Conservation (phyloP, 2,888 invertebrate species). For the Philaethria dido region DNA sequence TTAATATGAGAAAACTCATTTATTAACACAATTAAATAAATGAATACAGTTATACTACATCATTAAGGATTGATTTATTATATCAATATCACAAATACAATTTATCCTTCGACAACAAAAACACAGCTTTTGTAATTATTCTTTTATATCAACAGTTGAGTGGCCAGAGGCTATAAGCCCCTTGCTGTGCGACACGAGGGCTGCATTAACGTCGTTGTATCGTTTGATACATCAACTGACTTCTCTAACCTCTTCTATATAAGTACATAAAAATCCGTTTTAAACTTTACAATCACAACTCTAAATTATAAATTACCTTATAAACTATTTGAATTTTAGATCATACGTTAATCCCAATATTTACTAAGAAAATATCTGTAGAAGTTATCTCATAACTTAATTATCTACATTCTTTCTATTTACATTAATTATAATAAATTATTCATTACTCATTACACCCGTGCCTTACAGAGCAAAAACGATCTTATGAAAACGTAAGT, state of each 20-base stretch:
- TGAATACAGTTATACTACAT: not conserved
- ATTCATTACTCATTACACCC: no score
- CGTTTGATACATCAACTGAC: constrained; percentile 20
- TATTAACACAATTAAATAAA: not conserved
- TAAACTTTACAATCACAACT: constrained; percentile 1
- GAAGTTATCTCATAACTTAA: no score
- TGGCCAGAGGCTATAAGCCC: constrained; percentile 68
- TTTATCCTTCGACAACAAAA: constrained; percentile 29
- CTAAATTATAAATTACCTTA: not conserved
- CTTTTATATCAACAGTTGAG: constrained; percentile 66
- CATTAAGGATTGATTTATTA: constrained; percentile 28
- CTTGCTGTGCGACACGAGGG: constrained; percentile 67
- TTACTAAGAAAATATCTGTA: no score
- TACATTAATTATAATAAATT: no score
- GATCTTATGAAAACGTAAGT: no score
- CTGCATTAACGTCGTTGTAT: constrained; percentile 37
- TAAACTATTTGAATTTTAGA: no score
- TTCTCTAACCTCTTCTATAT: constrained; percentile 25
- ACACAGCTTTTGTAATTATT: constrained; percentile 55
- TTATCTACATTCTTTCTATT: no score
- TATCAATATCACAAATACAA: constrained; percentile 27
- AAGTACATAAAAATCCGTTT: constrained; percentile 3
- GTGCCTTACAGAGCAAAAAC: no score
- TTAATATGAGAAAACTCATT: not conserved
- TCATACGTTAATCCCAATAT: no score